phyloP scores from a whole-genome alignment of 1,140 invertebrate species.

The Phenacoccus solenopsis region DNA sequence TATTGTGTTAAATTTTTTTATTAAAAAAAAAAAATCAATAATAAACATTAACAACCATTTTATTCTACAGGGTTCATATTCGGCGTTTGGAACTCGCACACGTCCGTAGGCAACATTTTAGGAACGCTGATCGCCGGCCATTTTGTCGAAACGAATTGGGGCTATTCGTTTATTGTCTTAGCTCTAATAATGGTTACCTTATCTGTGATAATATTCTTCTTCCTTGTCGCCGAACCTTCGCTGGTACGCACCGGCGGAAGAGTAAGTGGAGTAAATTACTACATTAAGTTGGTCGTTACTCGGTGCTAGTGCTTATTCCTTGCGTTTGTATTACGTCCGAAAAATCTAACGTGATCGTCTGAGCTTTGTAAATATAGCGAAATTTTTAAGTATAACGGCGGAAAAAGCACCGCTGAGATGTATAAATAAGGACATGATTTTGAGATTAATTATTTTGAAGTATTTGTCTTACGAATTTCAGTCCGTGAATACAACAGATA shows the following conservation, averaged over 20 bases:
- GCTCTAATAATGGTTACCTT: conserved; percentile 64
- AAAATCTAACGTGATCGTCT: no score
- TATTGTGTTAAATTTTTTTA: no score
- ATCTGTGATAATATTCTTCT: conserved; percentile 74
- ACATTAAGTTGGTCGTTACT: background rate
- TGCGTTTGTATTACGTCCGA: no score
- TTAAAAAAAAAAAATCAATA: no score
- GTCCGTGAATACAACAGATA: background rate
- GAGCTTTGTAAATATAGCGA: no score
- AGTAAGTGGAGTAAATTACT: background rate
- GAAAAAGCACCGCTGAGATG: background rate
- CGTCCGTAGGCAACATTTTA: conserved; percentile 88
- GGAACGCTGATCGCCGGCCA: conserved; percentile 70
- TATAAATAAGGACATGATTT: background rate
- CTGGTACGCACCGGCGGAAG: background rate
- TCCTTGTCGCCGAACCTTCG: conserved; percentile 62
- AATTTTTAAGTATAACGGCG: no score
- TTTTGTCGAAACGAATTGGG: conserved; percentile 80
- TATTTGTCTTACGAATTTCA: background rate
- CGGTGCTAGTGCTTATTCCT: background rate
- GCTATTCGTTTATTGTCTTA: conserved; percentile 82
- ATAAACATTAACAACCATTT: no score
- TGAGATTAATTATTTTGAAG: background rate
- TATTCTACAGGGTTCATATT: conserved; percentile 65
- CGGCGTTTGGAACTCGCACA: conserved; percentile 94